Evolutionary conservation across 2,113 vertebrate species (phyloP), one percentile per base, ranked within the genome.

Genomic region (Sardina pilchardus): DNA sequence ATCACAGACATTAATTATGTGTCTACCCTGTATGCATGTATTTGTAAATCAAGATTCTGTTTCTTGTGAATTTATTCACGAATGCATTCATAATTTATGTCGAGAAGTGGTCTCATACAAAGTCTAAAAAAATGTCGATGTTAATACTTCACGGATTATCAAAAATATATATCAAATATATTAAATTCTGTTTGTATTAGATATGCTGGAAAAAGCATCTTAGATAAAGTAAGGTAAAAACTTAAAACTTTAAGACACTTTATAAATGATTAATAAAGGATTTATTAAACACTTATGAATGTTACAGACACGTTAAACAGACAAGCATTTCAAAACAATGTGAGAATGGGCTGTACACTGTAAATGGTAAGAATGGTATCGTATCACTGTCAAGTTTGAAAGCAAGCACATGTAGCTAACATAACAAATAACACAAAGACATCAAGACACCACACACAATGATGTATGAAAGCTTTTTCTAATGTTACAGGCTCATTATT

Each of bases 241-340:
- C 48, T 50, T 50, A 24, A 59, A 59, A 24, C 53, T 59, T 59
- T 24, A 59, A 6, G 21, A 24, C 19, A 59, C 19, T 34, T 78
- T 17, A 78, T 78, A 78, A 39, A 78, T 78, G 21, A 78, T 78
- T 36, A 34, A 78, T 78, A 36, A 78, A 78, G 10, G 71, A 78
- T 78, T 78, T 78, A 34, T 34, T 78, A 34, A 78, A 36, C 71
- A 78, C 34, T 59, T 34, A 78, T 21, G 53, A 59, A 21, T 59
- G 71, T 19, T 78, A 36, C 26, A 78, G 39, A 36, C 4, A 17
- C 16, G 14, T 34, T 78, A 4, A 0, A 17, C 34, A 78, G 30
- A 14, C 30, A 34, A 34, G 30, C 53, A 36, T 78, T 4, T 78
- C 5, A 36, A 78, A 12, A 78, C 10, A 36, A 16, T 17, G 12